Conservation (phyloP, 2,113 vertebrate species). For the Beaufortia kweichowensis region DNA sequence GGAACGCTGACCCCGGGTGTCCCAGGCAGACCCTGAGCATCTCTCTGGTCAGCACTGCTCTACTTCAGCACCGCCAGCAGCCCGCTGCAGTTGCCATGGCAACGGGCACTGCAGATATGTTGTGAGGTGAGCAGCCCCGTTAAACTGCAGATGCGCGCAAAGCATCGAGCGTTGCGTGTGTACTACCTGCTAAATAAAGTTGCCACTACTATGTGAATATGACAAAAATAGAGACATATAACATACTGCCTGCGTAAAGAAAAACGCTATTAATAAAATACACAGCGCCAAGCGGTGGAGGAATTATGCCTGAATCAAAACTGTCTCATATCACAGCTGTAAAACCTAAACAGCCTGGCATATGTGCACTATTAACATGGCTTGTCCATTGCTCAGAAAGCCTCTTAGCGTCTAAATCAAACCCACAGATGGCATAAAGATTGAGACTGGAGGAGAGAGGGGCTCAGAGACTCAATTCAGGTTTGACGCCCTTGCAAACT, state of each 20-base stretch:
- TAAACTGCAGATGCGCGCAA: conserved; percentile 40
- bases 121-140: conserved; percentile 43
- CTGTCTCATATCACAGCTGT: conserved; percentile 33
- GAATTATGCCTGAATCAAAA: conserved; percentile 46
- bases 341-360: conserved; percentile 45
- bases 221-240: conserved; percentile 25
- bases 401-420: conserved; percentile 47
- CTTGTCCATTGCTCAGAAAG: conserved; percentile 43
- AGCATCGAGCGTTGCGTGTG: conserved; percentile 25
- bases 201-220: conserved; percentile 32
- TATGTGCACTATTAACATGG: conserved; percentile 44
- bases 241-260: conserved; percentile 1
- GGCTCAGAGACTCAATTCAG: not conserved
- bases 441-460: not conserved
- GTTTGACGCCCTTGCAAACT: not conserved
- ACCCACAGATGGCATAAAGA: conserved; percentile 38
- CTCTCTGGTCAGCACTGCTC: conserved; percentile 43
- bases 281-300: conserved; percentile 8
- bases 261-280: conserved; percentile 44
- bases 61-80: conserved; percentile 38
- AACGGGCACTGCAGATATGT: conserved; percentile 61
- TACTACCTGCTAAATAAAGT: conserved; percentile 49
- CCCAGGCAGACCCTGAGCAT: conserved; percentile 21
- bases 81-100: conserved; percentile 70
- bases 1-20: conserved; percentile 33